Conservation (phyloP, 2,888 invertebrate species). For the Molanna angustata region DNA sequence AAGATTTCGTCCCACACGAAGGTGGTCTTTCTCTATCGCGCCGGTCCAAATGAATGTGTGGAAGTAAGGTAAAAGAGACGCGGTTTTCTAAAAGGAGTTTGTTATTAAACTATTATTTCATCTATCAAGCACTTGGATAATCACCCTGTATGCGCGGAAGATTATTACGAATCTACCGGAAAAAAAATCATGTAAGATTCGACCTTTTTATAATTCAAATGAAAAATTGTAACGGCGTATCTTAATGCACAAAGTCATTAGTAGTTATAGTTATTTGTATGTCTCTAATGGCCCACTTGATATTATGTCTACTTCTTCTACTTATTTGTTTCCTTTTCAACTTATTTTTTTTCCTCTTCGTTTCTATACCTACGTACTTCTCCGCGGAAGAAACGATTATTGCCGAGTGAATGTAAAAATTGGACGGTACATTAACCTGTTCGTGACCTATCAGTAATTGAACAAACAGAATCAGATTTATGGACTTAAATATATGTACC, state of each 20-base stretch:
- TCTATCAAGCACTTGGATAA: too few species aligned
- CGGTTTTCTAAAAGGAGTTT: too few species aligned
- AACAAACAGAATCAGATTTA: too few species aligned
- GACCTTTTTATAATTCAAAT: slow-evolving; percentile 14
- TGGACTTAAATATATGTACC: too few species aligned
- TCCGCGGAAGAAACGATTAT: slow-evolving; percentile 3
- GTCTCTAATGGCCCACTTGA: slow-evolving; percentile 14
- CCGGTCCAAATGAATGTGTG: too few species aligned
- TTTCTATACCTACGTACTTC: neutral
- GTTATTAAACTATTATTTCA: too few species aligned
- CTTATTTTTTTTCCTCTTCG: slow-evolving; percentile 8
- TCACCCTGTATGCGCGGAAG: too few species aligned
- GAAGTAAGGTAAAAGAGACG: too few species aligned
- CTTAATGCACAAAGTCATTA: slow-evolving; percentile 23
- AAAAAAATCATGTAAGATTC: slow-evolving; percentile 5
- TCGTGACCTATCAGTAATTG: slow-evolving; percentile 4
- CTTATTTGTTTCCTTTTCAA: neutral
- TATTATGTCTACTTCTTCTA: too few species aligned
- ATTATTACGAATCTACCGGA: too few species aligned
- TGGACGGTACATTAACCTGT: slow-evolving; percentile 11
- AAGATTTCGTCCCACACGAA: too few species aligned
- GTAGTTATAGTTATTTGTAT: slow-evolving; percentile 11
- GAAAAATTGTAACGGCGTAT: slow-evolving; percentile 20
- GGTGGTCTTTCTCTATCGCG: too few species aligned
- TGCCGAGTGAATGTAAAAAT: neutral